A percentile compares a stretch with the other conserved stretches of the same genome.
phyloP scores from a whole-genome alignment of 2,888 invertebrate species.

The Aphidius colemani region DNA sequence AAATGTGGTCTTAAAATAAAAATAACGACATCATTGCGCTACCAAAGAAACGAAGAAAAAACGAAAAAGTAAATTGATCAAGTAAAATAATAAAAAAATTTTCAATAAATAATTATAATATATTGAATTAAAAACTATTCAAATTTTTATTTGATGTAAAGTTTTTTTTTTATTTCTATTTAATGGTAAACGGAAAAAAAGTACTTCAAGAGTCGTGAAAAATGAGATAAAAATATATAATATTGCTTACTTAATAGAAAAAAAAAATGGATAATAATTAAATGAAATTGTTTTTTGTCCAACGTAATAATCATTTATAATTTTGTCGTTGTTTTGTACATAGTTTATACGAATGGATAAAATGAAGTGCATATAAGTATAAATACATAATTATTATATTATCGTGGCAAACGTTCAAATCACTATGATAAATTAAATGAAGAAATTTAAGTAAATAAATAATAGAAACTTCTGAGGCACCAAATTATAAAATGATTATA shows the following conservation, averaged over 20 bases:
- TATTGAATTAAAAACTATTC: conserved; percentile 33
- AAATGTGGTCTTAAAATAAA: conserved; percentile 47
- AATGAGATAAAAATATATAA: conserved; percentile 16
- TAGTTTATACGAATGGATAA: conserved; percentile 43
- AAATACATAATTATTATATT: conserved; percentile 11
- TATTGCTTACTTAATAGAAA: neutral
- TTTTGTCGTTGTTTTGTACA: conserved; percentile 51
- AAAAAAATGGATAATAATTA: conserved; percentile 19
- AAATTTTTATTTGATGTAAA: conserved; percentile 20
- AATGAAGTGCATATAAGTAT: conserved; percentile 33
- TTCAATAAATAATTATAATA: conserved; percentile 38
- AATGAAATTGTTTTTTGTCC: conserved; percentile 25
- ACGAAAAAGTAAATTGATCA: conserved; percentile 35
- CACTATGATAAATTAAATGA: conserved; percentile 24
- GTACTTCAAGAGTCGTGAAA: conserved; percentile 13
- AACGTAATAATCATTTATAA: conserved; percentile 35
- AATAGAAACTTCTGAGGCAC: neutral
- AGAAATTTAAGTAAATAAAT: conserved; percentile 27
- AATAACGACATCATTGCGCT: conserved; percentile 54
- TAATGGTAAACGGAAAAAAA: neutral
- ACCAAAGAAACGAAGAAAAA: conserved; percentile 55
- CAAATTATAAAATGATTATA: conserved; percentile 14
- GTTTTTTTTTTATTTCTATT: conserved; percentile 27
- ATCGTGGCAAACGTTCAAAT: neutral
- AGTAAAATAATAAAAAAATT: conserved; percentile 30